Conservation (phyloP, 2,113 vertebrate genomes). For the Cryptotis parvus region DNA sequence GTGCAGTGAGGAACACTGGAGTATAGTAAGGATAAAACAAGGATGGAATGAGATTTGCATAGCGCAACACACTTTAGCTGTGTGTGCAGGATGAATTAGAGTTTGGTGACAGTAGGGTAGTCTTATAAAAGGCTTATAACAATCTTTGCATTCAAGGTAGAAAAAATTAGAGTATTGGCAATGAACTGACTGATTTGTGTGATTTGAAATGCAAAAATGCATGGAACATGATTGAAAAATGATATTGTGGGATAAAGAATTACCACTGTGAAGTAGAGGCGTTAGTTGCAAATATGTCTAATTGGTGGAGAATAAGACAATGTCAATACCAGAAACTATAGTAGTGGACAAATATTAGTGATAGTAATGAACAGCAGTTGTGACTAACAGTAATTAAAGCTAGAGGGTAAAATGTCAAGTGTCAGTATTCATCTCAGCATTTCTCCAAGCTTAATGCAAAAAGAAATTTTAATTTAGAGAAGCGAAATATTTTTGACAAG, state of each 20-base stretch:
- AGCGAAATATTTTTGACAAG: not conserved
- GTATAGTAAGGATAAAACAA: not conserved
- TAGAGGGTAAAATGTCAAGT: not conserved
- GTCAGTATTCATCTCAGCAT: not conserved
- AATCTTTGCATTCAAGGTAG: not conserved
- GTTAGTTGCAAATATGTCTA: not conserved
- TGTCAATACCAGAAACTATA: not conserved
- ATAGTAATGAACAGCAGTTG: not conserved
- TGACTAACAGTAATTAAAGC: not conserved
- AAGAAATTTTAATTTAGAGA: not conserved
- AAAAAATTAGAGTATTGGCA: not conserved
- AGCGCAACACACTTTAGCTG: not conserved
- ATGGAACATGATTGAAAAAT: not conserved
- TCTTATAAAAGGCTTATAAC: conserved; percentile 25
- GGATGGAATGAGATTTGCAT: not conserved
- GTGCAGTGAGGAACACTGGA: not conserved
- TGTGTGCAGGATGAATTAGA: not conserved
- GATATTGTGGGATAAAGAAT: not conserved
- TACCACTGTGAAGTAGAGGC: not conserved
- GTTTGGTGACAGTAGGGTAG: not conserved
- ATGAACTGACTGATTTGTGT: not conserved
- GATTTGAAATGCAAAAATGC: not conserved
- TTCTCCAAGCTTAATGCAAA: not conserved
- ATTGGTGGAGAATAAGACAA: not conserved
- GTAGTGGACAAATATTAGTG: not conserved